Percentiles rank a stretch among this genome's conserved stretches.
These are phyloP conservation scores for Acanthis flammea DNA, from an alignment of 2,797 vertebrate genomes.

Conservation along the genomic window DNA sequence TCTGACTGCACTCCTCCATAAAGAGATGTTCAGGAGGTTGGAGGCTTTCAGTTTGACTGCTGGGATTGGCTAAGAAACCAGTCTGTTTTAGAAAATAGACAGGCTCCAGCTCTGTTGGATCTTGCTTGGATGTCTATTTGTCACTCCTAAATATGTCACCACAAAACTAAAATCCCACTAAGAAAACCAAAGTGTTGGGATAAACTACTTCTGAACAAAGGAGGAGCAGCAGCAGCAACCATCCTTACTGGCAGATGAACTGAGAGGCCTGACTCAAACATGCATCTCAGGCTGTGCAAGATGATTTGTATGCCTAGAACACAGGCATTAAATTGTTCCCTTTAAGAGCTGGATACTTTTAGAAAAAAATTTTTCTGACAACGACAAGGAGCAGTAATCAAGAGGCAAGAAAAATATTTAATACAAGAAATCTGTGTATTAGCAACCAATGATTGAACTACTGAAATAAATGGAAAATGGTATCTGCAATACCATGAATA, in stretches of 20 bases:
- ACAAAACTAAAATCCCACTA: not conserved
- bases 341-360: not conserved
- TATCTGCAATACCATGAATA: not conserved
- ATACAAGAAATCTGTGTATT: not conserved
- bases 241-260: not conserved
- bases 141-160: not conserved
- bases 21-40: not conserved
- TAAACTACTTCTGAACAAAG: not conserved
- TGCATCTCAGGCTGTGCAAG: not conserved
- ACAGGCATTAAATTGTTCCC: not conserved
- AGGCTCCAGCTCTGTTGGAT: not conserved
- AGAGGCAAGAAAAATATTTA: not conserved
- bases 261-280: not conserved
- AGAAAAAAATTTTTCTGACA: not conserved
- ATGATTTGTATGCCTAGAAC: not conserved
- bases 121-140: not conserved
- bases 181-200: not conserved
- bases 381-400: not conserved
- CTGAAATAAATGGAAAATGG: not conserved
- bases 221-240: not conserved
- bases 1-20: not conserved
- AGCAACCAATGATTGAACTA: not conserved
- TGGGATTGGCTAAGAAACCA: not conserved
- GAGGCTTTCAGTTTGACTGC: not conserved
- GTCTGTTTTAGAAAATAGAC: not conserved